Evolutionary conservation across 2,888 invertebrate genomes (phyloP), one percentile per base, ranked within the genome.

Genomic region (Tipula lateralis): DNA sequence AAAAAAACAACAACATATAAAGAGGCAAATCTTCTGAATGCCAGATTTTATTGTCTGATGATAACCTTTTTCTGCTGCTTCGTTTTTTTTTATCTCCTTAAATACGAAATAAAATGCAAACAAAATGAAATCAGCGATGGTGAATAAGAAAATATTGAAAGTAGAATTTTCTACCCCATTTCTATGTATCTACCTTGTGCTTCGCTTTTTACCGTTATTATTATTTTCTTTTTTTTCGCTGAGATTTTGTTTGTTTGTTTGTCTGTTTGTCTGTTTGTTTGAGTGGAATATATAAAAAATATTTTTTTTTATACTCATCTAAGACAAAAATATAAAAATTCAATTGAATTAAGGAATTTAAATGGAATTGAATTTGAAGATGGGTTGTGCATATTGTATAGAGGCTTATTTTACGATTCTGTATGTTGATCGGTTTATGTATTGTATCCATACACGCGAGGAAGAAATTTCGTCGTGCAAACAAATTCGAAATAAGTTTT

Each of bases 51-150:
- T 66, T 66, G 66, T 66, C 66, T 66, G 66, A 66, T 9, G 66
- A 66, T 66, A 66, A 66, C 66, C 66, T 66, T 66, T 66, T 66
- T 66, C 66, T 66, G 66, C 66, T 66, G 66, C 66, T 66, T 19
- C 66, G 24, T 66, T 66, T 66, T 66, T 66, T 66, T 66, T 66
- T 66, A 66, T 66, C 66, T 24, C 66, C 7, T 24, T 19, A 66
- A 66, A n/a, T n/a, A 66, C 24, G 9, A 66, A 24, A 66, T 66
- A 66, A 66, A 66, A 66, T 66, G 66, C 66, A 66, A 66, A 66
- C 66, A 66, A 24, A 66, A 66, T 66, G 66, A 24, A 66, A 66
- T 66, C 19, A 9, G 66, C 66, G 66, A 66, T 66, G 66, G 66
- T 66, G 66, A 66, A 66, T 66, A 24, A 66, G 9, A 66, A 66